These are phyloP conservation scores for Harpagus bidentatus DNA, from an alignment of 2,113 vertebrate species.

Conservation along the genomic window DNA sequence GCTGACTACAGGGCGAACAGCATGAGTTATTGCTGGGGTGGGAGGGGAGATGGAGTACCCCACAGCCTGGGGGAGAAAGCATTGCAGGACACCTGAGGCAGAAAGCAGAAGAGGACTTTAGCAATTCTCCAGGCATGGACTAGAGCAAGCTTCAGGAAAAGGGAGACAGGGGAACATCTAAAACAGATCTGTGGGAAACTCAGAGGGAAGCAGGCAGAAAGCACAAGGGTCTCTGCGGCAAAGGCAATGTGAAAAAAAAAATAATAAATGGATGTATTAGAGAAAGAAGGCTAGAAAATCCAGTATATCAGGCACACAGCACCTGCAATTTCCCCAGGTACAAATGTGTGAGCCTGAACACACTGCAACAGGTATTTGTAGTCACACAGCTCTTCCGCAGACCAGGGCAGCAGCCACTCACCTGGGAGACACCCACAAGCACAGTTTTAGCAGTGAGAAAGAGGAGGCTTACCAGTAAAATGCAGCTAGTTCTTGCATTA, in stretches of 20 bases:
- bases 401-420: not conserved
- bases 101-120: not conserved
- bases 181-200: not conserved
- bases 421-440: not conserved
- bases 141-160: not conserved
- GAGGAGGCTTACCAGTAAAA: not conserved
- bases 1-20: not conserved
- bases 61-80: not conserved
- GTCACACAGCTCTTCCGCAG: not conserved
- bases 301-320: rapidly evolving
- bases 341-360: rapidly evolving
- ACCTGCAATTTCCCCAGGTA: not conserved
- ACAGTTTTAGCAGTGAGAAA: not conserved
- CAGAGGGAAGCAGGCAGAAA: not conserved
- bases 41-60: not conserved
- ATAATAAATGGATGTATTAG: not conserved
- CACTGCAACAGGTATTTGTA: not conserved
- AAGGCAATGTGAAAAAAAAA: not conserved
- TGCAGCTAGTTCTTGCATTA: not conserved
- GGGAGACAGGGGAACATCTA: rapidly evolving
- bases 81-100: not conserved
- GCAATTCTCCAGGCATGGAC: not conserved
- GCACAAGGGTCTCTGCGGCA: not conserved
- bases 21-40: not conserved
- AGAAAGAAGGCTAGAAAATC: not conserved